Evolutionary conservation across 2,888 invertebrate species (phyloP).

Genomic region (Thysanoteuthis rhombus): DNA sequence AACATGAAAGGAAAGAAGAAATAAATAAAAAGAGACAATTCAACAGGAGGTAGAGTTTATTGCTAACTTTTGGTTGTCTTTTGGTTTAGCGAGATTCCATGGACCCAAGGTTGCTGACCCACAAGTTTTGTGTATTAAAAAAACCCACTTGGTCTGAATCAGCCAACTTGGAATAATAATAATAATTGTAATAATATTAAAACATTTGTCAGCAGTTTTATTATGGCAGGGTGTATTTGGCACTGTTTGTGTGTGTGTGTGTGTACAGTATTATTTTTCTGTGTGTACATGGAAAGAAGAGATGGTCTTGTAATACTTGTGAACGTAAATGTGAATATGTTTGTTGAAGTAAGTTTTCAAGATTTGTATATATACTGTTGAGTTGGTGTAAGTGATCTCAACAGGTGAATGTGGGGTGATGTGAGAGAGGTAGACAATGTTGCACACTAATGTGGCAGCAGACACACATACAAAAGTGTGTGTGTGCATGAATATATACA

Average conservation of each 20-base stretch:
- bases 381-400: neutral
- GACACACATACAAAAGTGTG: neutral
- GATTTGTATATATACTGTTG: neutral
- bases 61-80: slow-evolving; percentile 12
- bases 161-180: neutral
- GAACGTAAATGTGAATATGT: neutral
- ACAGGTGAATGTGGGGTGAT: neutral
- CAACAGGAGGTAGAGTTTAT: slow-evolving; percentile 12
- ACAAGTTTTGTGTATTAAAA: neutral
- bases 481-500: neutral
- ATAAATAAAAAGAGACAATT: neutral
- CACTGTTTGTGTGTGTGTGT: neutral
- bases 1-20: neutral
- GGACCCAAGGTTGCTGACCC: neutral
- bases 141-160: neutral
- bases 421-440: slow-evolving; percentile 28
- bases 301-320: neutral
- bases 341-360: neutral
- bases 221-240: neutral
- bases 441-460: slow-evolving; percentile 26
- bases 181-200: neutral
- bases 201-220: slow-evolving; percentile 12
- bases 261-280: neutral
- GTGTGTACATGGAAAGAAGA: neutral
- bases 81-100: slow-evolving; percentile 1